These are phyloP conservation scores for Buceros bicornis DNA, from an alignment of 2,797 vertebrate genomes.

Conservation along the genomic window DNA sequence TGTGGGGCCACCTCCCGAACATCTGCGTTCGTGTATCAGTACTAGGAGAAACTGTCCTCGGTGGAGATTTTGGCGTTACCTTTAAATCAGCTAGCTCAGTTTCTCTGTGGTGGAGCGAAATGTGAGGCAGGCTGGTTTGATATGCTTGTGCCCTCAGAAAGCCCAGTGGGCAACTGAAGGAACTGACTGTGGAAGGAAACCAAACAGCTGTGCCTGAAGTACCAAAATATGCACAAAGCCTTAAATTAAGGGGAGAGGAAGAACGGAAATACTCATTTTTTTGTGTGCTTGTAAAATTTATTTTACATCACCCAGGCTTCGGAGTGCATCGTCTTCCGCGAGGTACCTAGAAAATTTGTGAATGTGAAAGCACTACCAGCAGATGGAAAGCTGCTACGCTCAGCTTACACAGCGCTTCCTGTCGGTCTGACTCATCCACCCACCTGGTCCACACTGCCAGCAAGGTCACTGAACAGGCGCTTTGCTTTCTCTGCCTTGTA, in stretches of 20 bases:
- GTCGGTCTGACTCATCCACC: slow-evolving; percentile 1
- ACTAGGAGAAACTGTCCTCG: neutral
- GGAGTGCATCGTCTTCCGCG: neutral
- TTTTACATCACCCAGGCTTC: neutral
- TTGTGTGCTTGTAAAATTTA: neutral
- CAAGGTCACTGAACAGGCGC: neutral
- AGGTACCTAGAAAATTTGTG: neutral
- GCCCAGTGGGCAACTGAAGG: neutral
- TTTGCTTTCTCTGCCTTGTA: neutral
- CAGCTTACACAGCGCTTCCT: neutral
- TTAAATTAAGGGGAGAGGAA: neutral
- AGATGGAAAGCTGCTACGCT: neutral
- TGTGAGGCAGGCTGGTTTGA: neutral
- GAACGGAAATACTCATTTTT: neutral
- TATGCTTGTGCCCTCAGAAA: neutral
- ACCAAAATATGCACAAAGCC: neutral
- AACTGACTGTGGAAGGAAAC: neutral
- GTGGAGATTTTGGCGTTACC: neutral
- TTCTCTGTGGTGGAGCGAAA: neutral
- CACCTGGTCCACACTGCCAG: neutral
- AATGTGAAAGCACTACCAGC: neutral
- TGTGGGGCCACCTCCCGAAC: neutral
- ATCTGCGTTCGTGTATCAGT: neutral
- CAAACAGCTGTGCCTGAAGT: neutral
- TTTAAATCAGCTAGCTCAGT: neutral